Base-by-base conservation (phyloP, 1,140 invertebrate genomes). In the Drosophila seguyi region DNA sequence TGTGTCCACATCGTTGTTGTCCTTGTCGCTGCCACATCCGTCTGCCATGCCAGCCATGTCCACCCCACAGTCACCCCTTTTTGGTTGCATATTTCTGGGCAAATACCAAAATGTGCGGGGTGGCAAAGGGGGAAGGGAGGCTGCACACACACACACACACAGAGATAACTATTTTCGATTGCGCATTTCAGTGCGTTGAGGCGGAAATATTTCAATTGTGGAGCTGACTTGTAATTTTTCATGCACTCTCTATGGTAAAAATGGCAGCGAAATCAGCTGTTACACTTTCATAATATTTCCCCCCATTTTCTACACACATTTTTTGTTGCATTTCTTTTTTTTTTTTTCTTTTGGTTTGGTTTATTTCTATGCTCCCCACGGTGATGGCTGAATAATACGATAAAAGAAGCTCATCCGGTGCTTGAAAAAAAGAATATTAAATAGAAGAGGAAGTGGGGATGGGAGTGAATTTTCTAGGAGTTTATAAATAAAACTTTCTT, bases 161-260 rank as follows among this genome's bases (percentile, higher is more conserved):
- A 67, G 72, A 85, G 78, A 90, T 90, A 90, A 90, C 85, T 90
- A 90, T 90, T 90, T 90, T 90, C 85, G 85, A 90, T 90, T 90
- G 81, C 81, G 86, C 81, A 90, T 90, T 90, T 90, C 85, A 81
- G 86, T 85, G 76, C 86, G 78, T 81, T 85, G 81, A 85, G 81
- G 81, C 86, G 86, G 78, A 90, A 90, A 90, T 90, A 90, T 90
- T 90, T 90, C 85, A 90, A 90, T 90, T 90, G 85, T 90, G 85
- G 72, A 68, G 85, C 85, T 90, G 85, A 90, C 85, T 90, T 90
- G 85, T 90, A 90, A 90, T 90, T 90, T 90, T 90, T 90, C 86
- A 90, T 85, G 75, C 79, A 90, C 81, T 77, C 81, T 67, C 56
- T 50, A 68, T 57, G 68, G 68, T 55, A 71, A 50, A 39, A 80